These are phyloP conservation scores for Tigriopus californicus DNA, from an alignment of 2,888 invertebrate genomes.

Conservation along the genomic window DNA sequence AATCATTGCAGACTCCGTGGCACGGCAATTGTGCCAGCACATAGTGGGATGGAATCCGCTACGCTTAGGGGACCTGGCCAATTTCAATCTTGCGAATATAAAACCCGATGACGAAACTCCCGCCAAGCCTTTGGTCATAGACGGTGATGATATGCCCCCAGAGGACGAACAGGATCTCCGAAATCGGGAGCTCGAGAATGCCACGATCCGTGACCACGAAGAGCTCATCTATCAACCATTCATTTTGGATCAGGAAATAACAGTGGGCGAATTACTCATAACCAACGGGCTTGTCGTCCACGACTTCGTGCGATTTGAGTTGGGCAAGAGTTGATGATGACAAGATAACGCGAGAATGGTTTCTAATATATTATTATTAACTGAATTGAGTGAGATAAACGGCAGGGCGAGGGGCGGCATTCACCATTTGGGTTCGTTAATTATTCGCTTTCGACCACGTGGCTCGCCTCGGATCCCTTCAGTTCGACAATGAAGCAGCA, in stretches of 20 bases:
- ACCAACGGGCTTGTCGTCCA: background rate
- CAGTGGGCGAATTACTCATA: background rate
- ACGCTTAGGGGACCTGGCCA: constrained; percentile 20
- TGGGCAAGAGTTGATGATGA: background rate
- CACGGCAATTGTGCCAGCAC: constrained; percentile 70
- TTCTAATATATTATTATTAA: too few relatives aligned
- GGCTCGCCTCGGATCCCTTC: constrained; percentile 6
- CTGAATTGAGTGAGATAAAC: too few relatives aligned
- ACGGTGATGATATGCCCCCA: background rate
- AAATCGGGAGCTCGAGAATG: background rate
- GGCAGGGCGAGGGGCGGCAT: too few relatives aligned
- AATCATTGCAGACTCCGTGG: constrained; percentile 28
- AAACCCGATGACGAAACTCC: background rate
- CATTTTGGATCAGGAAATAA: background rate
- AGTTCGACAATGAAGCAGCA: background rate
- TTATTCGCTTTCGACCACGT: background rate
- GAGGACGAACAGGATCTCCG: background rate
- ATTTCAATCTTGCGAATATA: background rate
- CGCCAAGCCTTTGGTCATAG: background rate
- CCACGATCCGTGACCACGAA: background rate
- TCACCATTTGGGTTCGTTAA: too few relatives aligned
- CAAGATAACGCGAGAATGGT: too few relatives aligned
- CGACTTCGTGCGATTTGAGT: background rate
- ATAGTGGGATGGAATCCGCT: constrained; percentile 44
- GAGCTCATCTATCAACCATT: background rate